Evolutionary conservation across 2,888 invertebrate species (phyloP).

Genomic region (Aelia acuminata): DNA sequence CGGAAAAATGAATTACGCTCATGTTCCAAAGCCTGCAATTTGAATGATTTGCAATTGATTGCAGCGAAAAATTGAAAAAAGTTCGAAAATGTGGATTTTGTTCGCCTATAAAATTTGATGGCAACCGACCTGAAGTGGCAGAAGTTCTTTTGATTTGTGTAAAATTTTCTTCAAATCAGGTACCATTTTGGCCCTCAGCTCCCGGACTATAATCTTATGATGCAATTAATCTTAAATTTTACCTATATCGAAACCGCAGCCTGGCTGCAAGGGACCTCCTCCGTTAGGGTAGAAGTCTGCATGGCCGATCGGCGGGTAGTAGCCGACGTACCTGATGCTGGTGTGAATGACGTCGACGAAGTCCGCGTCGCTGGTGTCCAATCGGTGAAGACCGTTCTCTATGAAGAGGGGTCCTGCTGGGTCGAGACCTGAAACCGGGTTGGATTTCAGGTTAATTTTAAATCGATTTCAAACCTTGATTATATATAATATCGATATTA

Average conservation of each 20-base stretch:
- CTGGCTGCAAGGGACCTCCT: slow-evolving; percentile 71
- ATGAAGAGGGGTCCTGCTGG: slow-evolving; percentile 86
- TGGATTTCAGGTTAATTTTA: neutral
- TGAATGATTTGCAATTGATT: too few species aligned
- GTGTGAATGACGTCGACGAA: slow-evolving; percentile 79
- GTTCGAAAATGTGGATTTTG: too few species aligned
- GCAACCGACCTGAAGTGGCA: too few species aligned
- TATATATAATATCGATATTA: neutral
- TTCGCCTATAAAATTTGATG: too few species aligned
- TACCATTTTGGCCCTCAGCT: too few species aligned
- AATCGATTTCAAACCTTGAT: neutral
- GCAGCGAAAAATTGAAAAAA: too few species aligned
- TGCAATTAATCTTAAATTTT: slow-evolving; percentile 61
- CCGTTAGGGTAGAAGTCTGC: slow-evolving; percentile 74
- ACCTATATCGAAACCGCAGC: slow-evolving; percentile 70
- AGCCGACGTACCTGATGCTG: slow-evolving; percentile 72
- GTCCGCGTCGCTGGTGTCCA: slow-evolving; percentile 77
- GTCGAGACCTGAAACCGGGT: slow-evolving; percentile 77
- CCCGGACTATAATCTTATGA: too few species aligned
- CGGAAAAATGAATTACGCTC: too few species aligned
- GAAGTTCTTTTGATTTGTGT: too few species aligned
- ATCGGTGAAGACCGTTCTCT: slow-evolving; percentile 75
- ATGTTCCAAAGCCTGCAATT: too few species aligned
- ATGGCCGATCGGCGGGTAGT: slow-evolving; percentile 71
- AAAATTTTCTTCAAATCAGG: too few species aligned